phyloP scores from a whole-genome alignment of 2,113 vertebrate species.

The Perca fluviatilis region DNA sequence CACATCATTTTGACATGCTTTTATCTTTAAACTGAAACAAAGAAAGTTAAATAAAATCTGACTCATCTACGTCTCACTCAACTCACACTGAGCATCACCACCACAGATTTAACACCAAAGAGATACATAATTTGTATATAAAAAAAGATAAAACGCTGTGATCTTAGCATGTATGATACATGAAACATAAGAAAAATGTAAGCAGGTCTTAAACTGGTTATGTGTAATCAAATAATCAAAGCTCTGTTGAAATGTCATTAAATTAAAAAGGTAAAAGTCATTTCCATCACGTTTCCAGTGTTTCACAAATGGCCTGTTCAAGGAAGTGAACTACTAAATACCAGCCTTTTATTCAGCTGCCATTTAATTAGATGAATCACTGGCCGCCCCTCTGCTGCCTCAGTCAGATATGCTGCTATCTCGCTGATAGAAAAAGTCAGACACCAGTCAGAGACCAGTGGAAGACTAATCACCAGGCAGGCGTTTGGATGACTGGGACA shows the following conservation, averaged over 20 bases:
- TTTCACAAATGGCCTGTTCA: not conserved
- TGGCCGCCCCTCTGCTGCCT: slow-evolving; percentile 24
- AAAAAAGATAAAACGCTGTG: not conserved
- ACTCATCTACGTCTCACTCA: slow-evolving; percentile 15
- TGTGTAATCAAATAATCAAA: not conserved
- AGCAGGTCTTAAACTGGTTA: not conserved
- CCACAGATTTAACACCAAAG: not conserved
- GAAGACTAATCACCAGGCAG: slow-evolving; percentile 26
- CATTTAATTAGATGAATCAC: slow-evolving; percentile 52
- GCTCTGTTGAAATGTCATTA: slow-evolving; percentile 21
- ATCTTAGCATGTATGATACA: not conserved
- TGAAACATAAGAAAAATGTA: not conserved
- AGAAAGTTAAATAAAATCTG: not conserved
- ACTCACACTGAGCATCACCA: not conserved
- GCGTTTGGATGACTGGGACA: slow-evolving; percentile 16
- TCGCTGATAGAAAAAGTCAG: slow-evolving; percentile 13
- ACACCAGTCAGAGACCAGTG: slow-evolving; percentile 24
- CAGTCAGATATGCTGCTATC: slow-evolving; percentile 46
- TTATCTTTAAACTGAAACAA: not conserved
- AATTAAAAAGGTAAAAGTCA: slow-evolving; percentile 23
- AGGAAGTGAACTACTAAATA: slow-evolving; percentile 44
- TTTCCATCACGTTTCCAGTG: not conserved
- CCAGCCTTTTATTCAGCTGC: slow-evolving; percentile 61
- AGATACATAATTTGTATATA: not conserved
- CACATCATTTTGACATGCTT: not conserved